phyloP scores from a whole-genome alignment of 2,113 vertebrate species.

The Megaleporinus macrocephalus region DNA sequence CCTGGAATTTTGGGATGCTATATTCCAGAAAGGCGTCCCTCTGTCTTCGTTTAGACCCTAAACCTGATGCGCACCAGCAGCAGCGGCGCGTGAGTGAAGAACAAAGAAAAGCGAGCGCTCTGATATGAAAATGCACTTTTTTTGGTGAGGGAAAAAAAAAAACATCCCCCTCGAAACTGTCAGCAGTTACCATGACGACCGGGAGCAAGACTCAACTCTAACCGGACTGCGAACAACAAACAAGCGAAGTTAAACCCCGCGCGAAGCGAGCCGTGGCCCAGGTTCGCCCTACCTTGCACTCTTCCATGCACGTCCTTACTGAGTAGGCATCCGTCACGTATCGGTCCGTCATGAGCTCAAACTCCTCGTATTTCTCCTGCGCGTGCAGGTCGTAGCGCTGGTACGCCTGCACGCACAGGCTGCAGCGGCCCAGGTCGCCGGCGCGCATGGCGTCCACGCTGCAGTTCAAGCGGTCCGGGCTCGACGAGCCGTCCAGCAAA shows the following conservation, averaged over 20 bases:
- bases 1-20: background rate
- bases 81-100: background rate
- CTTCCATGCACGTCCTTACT: conserved; percentile 94
- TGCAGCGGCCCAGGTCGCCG: conserved; percentile 82
- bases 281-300: conserved; percentile 94
- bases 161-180: conserved; percentile 12
- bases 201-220: conserved; percentile 3
- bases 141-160: background rate
- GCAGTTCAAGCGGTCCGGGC: conserved; percentile 90
- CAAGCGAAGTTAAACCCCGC: conserved; percentile 6
- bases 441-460: conserved; percentile 80
- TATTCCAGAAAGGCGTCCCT: background rate
- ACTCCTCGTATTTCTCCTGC: conserved; percentile 95
- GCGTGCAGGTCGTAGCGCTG: conserved; percentile 91
- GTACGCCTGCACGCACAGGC: conserved; percentile 89
- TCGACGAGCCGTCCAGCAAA: conserved; percentile 92
- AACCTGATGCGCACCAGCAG: background rate
- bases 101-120: background rate
- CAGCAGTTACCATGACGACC: conserved; percentile 54
- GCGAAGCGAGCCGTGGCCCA: background rate
- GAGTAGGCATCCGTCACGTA: conserved; percentile 96
- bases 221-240: background rate
- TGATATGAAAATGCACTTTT: conserved; percentile 23
- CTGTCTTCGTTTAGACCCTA: background rate
- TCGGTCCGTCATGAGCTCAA: conserved; percentile 92